phyloP scores from a whole-genome alignment of 2,797 vertebrate species.

The Aphelocoma californica region DNA sequence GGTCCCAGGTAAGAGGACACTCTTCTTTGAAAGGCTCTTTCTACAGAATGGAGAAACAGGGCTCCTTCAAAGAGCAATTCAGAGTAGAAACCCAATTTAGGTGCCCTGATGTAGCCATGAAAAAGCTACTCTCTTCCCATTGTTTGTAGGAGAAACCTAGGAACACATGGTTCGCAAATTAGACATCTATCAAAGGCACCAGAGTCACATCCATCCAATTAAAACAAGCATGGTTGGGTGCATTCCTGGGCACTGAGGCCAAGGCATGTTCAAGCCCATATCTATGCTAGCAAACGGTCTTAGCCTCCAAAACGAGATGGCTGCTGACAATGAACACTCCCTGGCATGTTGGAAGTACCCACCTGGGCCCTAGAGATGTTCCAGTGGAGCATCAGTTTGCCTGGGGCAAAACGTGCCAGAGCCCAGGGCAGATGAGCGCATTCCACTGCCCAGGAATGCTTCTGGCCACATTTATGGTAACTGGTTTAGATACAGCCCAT shows the following conservation, averaged over 20 bases:
- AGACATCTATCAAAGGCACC: neutral
- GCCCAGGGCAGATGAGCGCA: neutral
- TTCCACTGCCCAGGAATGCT: neutral
- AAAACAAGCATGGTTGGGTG: neutral
- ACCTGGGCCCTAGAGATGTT: neutral
- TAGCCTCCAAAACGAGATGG: neutral
- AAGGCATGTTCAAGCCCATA: neutral
- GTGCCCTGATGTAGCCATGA: neutral
- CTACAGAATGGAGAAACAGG: neutral
- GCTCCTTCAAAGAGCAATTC: neutral
- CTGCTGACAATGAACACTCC: neutral
- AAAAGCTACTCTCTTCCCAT: neutral
- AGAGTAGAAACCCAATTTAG: neutral
- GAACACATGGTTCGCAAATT: neutral
- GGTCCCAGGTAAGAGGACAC: neutral
- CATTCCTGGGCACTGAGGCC: neutral
- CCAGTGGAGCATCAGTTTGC: neutral
- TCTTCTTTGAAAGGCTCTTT: neutral
- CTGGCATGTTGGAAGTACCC: neutral
- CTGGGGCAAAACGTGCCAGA: neutral
- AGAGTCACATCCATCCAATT: neutral
- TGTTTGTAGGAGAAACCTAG: neutral
- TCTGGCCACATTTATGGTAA: neutral
- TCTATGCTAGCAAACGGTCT: neutral
- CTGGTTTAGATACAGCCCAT: neutral